Evolutionary conservation across 2,797 vertebrate genomes (phyloP).

Genomic region (Oreochromis grahami): DNA sequence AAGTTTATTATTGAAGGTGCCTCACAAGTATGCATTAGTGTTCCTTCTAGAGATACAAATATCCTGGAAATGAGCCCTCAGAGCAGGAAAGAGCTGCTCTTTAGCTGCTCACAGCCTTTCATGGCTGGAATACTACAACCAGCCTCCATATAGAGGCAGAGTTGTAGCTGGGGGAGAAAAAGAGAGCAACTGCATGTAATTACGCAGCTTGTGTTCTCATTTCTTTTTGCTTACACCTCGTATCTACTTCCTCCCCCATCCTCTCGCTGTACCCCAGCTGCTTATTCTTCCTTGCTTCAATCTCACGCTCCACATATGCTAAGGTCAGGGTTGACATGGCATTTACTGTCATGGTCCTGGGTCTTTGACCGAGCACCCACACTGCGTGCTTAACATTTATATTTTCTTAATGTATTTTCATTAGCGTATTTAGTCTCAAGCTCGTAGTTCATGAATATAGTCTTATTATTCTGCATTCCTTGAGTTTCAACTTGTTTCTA

Average conservation of each 20-base stretch:
- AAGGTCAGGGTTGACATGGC: not conserved
- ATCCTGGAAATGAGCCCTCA: conserved; percentile 27
- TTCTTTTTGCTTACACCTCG: conserved; percentile 9
- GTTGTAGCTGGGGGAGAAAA: conserved; percentile 1
- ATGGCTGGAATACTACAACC: conserved; percentile 23
- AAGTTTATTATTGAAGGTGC: not conserved
- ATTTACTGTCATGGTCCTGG: not conserved
- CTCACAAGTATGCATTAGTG: not conserved
- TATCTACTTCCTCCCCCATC: not conserved
- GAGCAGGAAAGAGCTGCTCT: conserved; percentile 9
- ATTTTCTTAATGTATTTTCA: not conserved
- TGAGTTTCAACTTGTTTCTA: not conserved
- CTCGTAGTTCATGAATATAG: not conserved
- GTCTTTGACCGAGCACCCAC: not conserved
- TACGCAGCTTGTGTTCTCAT: conserved; percentile 32
- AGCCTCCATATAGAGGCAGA: conserved; percentile 22
- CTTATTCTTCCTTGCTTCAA: not conserved
- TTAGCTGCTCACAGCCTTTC: conserved; percentile 17
- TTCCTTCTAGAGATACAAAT: not conserved
- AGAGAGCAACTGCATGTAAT: conserved; percentile 11
- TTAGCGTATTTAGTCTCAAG: not conserved
- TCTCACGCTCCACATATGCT: conserved; percentile 14
- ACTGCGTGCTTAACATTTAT: not conserved
- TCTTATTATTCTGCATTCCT: not conserved
- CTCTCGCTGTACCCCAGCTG: not conserved